These are phyloP conservation scores for Leptinotarsa tumamoca DNA, from an alignment of 2,888 invertebrate genomes.

Conservation along the genomic window DNA sequence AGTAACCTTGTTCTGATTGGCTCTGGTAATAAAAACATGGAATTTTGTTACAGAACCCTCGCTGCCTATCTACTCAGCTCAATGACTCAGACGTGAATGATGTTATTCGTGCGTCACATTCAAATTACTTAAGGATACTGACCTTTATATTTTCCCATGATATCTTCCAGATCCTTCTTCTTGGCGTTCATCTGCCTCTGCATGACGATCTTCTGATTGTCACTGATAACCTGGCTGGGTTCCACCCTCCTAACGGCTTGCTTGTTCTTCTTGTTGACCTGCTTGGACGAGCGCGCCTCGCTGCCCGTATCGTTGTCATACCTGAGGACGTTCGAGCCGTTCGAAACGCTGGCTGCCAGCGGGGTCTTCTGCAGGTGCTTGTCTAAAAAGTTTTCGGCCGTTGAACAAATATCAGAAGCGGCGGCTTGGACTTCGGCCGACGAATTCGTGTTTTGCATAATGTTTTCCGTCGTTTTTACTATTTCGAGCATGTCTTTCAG, in stretches of 20 bases:
- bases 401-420: slow-evolving; percentile 56
- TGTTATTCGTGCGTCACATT: too few species aligned
- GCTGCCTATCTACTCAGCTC: too few species aligned
- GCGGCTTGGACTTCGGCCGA: slow-evolving; percentile 54
- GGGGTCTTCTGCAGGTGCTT: slow-evolving; percentile 47
- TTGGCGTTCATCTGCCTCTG: slow-evolving; percentile 74
- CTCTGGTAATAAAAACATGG: too few species aligned
- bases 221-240: slow-evolving; percentile 47
- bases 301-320: slow-evolving; percentile 54
- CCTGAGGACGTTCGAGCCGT: slow-evolving; percentile 41
- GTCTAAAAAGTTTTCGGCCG: slow-evolving; percentile 61
- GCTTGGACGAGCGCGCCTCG: slow-evolving; percentile 57
- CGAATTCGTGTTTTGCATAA: slow-evolving; percentile 50
- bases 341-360: slow-evolving; percentile 29
- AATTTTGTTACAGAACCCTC: too few species aligned
- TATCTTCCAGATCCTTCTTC: slow-evolving; percentile 74
- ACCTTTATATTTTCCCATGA: slow-evolving; percentile 74
- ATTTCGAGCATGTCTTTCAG: slow-evolving; percentile 65
- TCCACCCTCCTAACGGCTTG: slow-evolving; percentile 42
- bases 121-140: slow-evolving; percentile 14
- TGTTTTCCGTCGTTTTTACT: slow-evolving; percentile 61
- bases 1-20: too few species aligned
- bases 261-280: slow-evolving; percentile 59
- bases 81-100: too few species aligned
- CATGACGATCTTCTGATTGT: slow-evolving; percentile 70